phyloP scores from a whole-genome alignment of 2,888 invertebrate genomes.

The Isotomurus palustris region DNA sequence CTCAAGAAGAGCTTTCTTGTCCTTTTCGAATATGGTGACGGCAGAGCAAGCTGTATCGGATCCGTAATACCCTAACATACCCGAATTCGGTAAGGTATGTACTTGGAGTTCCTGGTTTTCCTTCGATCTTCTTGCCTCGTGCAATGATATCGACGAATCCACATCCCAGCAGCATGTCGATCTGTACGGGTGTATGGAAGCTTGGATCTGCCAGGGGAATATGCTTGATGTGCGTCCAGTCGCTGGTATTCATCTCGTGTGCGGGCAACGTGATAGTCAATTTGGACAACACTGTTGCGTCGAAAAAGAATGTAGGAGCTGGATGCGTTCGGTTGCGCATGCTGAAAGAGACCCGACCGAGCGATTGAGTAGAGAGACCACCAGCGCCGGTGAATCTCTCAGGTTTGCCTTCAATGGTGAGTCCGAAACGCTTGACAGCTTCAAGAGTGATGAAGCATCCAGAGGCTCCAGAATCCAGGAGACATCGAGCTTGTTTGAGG shows the following conservation, averaged over 20 bases:
- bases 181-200: background rate
- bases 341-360: background rate
- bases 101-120: background rate
- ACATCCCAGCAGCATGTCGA: background rate
- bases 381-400: background rate
- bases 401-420: background rate
- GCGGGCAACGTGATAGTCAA: background rate
- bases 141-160: background rate
- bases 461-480: background rate
- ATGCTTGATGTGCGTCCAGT: background rate
- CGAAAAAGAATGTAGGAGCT: background rate
- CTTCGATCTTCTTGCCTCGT: background rate
- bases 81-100: slow-evolving; percentile 11
- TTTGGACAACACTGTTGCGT: background rate
- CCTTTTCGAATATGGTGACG: too few relatives aligned
- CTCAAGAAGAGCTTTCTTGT: too few relatives aligned
- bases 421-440: background rate
- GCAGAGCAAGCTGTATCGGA: background rate
- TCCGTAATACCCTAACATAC: slow-evolving; percentile 6
- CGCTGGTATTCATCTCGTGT: background rate
- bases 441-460: background rate
- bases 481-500: background rate
- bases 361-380: background rate
- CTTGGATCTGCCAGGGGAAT: background rate
- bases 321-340: background rate